These are phyloP conservation scores for Sepiola atlantica DNA, from an alignment of 2,888 invertebrate species.

Conservation along the genomic window DNA sequence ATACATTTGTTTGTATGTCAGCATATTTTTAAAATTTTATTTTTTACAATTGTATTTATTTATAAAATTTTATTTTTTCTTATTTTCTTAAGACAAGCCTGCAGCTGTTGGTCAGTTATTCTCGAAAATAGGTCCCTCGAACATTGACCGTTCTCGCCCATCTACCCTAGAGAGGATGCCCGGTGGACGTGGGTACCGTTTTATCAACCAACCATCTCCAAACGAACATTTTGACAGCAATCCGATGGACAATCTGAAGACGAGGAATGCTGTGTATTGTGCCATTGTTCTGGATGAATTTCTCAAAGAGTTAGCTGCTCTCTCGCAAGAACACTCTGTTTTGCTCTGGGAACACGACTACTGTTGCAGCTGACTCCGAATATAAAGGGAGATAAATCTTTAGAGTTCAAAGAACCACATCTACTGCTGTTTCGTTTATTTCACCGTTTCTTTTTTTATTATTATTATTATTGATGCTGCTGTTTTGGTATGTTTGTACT, in stretches of 20 bases:
- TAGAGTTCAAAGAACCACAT: neutral
- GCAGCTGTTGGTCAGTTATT: conserved; percentile 38
- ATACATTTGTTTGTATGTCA: no score
- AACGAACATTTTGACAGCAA: conserved; percentile 53
- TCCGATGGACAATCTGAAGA: conserved; percentile 68
- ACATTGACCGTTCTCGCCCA: conserved; percentile 49
- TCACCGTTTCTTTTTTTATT: no score
- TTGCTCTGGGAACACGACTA: conserved; percentile 61
- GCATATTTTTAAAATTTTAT: no score
- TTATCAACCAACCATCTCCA: conserved; percentile 59
- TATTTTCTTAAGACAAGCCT: neutral
- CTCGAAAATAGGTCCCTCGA: conserved; percentile 45
- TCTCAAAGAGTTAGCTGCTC: conserved; percentile 93
- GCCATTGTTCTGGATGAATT: conserved; percentile 95
- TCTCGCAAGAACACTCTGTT: conserved; percentile 92
- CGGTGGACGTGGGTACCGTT: conserved; percentile 62
- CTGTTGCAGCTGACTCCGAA: conserved; percentile 50
- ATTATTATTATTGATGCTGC: conserved; percentile 12
- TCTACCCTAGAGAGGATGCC: conserved; percentile 58
- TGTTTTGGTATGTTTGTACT: neutral
- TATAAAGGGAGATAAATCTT: neutral
- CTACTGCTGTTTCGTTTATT: neutral
- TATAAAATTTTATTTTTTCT: neutral
- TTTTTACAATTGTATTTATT: no score
- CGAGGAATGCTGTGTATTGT: conserved; percentile 80